A percentile compares a stretch with the other conserved stretches of the same genome.
Evolutionary conservation across 2,888 invertebrate genomes (phyloP).

Genomic region (Escarpia spicata): DNA sequence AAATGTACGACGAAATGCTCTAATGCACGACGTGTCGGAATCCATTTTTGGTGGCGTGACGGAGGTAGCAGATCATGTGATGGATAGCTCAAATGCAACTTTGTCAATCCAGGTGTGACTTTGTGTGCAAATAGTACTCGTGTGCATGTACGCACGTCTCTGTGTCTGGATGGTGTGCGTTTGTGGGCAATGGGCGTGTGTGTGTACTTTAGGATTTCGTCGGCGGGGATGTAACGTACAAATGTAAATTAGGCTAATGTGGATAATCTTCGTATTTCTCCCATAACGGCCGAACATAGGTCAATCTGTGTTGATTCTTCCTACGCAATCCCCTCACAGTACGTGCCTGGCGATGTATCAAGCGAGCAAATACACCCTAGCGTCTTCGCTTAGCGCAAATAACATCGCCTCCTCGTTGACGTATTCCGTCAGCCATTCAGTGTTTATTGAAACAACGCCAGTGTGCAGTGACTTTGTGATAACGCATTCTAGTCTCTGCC

Average conservation of each 20-base stretch:
- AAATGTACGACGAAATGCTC: too few species aligned
- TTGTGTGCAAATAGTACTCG: not conserved
- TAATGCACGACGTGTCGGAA: too few species aligned
- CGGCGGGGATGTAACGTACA: not conserved
- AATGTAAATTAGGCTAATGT: not conserved
- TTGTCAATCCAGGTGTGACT: not conserved
- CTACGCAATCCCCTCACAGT: not conserved
- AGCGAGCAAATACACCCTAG: not conserved
- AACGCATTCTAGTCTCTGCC: not conserved
- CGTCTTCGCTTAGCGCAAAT: not conserved
- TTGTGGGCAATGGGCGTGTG: not conserved
- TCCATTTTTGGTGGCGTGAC: too few species aligned
- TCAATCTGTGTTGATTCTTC: not conserved
- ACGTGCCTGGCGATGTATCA: not conserved
- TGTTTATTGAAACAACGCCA: not conserved
- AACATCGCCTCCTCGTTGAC: not conserved
- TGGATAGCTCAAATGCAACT: too few species aligned
- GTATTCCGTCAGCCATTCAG: not conserved
- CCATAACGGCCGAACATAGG: not conserved
- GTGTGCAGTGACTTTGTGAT: not conserved
- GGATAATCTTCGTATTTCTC: not conserved
- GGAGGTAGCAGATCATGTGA: too few species aligned
- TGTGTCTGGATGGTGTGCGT: not conserved
- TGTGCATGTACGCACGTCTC: not conserved
- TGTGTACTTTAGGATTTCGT: not conserved